These are phyloP conservation scores for Zaprionus africanus DNA, from an alignment of 1,140 invertebrate species.

Conservation along the genomic window DNA sequence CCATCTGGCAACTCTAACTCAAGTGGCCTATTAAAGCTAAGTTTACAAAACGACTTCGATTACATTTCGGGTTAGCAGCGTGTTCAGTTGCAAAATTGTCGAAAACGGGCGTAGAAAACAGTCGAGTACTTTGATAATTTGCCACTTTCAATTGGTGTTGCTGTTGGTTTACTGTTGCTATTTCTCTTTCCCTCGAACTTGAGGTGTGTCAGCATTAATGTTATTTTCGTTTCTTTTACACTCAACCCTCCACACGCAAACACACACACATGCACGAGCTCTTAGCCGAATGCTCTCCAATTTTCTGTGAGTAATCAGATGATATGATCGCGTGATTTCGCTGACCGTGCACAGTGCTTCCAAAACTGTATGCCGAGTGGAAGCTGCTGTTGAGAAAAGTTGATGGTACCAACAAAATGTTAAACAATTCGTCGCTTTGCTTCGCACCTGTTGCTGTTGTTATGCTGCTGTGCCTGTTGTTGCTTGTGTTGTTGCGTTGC, in stretches of 20 bases:
- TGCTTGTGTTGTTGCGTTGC: constrained; percentile 16
- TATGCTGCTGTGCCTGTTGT: not conserved
- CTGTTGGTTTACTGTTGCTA: constrained; percentile 7
- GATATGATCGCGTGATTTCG: constrained; percentile 75
- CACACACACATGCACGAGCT: not conserved
- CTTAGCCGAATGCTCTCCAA: constrained; percentile 51
- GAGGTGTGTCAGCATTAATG: constrained; percentile 41
- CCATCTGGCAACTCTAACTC: not conserved
- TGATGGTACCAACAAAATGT: not conserved
- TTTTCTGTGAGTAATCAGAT: constrained; percentile 71
- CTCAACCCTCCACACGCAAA: constrained; percentile 12
- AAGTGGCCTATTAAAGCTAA: not conserved
- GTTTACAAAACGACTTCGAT: constrained; percentile 2
- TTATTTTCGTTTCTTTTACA: constrained; percentile 37
- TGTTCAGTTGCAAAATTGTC: constrained; percentile 6
- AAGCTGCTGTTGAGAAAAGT: constrained; percentile 23
- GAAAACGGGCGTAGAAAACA: not conserved
- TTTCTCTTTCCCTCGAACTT: constrained; percentile 17
- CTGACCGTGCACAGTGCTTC: constrained; percentile 7
- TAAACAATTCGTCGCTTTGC: constrained; percentile 2
- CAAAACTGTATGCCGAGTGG: constrained; percentile 41
- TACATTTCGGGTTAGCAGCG: not conserved
- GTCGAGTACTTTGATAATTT: constrained; percentile 3
- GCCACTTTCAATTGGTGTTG: constrained; percentile 14
- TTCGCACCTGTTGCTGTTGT: constrained; percentile 8